Conservation (phyloP, 2,113 vertebrate genomes). For the Chitala chitala region DNA sequence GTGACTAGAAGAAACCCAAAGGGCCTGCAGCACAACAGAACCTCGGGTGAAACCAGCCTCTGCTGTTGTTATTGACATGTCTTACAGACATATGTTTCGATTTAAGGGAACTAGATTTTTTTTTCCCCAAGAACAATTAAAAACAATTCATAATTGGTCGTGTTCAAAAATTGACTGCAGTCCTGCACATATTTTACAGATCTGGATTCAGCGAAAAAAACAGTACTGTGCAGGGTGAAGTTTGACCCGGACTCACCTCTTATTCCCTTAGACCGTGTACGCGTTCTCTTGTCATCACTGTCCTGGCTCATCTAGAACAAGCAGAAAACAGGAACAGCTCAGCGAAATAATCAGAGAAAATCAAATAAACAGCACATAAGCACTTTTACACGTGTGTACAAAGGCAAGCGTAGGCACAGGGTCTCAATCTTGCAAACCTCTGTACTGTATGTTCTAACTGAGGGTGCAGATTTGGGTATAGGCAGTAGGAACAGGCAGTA, state of each 20-base stretch:
- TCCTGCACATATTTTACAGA: background rate
- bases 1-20: slow-evolving; percentile 32
- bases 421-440: too few species aligned
- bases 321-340: slow-evolving; percentile 22
- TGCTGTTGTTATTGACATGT: background rate
- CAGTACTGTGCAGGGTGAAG: background rate
- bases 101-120: slow-evolving; percentile 29
- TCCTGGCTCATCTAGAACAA: slow-evolving; percentile 87
- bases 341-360: background rate
- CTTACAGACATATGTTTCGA: slow-evolving; percentile 17
- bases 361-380: background rate
- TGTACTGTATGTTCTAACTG: too few species aligned
- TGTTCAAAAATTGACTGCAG: slow-evolving; percentile 17
- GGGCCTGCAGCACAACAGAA: slow-evolving; percentile 6
- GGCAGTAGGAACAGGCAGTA: too few species aligned
- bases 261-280: slow-evolving; percentile 86
- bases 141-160: too few species aligned
- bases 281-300: slow-evolving; percentile 81
- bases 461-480: too few species aligned
- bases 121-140: too few species aligned
- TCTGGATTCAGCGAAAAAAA: background rate
- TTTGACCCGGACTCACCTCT: slow-evolving; percentile 69
- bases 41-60: background rate
- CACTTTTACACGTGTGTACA: background rate
- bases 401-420: too few species aligned